phyloP scores from a whole-genome alignment of 2,888 invertebrate species.

The Oeneis ivallda region DNA sequence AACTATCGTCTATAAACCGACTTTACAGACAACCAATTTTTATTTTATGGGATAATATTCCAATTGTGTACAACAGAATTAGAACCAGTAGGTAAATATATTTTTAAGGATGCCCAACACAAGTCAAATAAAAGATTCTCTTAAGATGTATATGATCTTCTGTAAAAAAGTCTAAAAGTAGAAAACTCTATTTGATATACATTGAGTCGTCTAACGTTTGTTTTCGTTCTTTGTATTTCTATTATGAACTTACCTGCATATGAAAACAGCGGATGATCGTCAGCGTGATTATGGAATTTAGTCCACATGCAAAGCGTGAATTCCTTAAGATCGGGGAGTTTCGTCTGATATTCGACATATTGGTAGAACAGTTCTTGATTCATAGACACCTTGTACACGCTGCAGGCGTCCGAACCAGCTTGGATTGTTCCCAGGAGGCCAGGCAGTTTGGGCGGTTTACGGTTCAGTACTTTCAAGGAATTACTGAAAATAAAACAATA shows the following conservation, averaged over 20 bases:
- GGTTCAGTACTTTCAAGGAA: conserved; percentile 44
- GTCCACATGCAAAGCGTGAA: conserved; percentile 92
- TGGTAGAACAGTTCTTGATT: conserved; percentile 86
- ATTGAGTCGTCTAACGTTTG: too few relatives aligned
- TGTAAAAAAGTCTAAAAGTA: too few relatives aligned
- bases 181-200: too few relatives aligned
- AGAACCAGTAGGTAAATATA: too few relatives aligned
- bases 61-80: too few relatives aligned
- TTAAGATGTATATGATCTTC: too few relatives aligned
- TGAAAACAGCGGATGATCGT: conserved; percentile 91
- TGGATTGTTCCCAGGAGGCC: conserved; percentile 45
- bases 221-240: too few relatives aligned
- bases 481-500: conserved; percentile 15
- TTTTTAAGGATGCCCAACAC: too few relatives aligned
- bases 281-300: conserved; percentile 90
- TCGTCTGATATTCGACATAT: conserved; percentile 87
- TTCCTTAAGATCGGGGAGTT: conserved; percentile 88
- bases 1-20: too few relatives aligned
- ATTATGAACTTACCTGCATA: conserved; percentile 85
- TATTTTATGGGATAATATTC: too few relatives aligned
- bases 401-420: conserved; percentile 79
- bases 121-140: too few relatives aligned
- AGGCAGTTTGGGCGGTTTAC: conserved; percentile 57
- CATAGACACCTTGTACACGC: conserved; percentile 86
- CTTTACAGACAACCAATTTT: too few relatives aligned